phyloP scores from a whole-genome alignment of 2,113 vertebrate genomes.

The Sciurus niger region DNA sequence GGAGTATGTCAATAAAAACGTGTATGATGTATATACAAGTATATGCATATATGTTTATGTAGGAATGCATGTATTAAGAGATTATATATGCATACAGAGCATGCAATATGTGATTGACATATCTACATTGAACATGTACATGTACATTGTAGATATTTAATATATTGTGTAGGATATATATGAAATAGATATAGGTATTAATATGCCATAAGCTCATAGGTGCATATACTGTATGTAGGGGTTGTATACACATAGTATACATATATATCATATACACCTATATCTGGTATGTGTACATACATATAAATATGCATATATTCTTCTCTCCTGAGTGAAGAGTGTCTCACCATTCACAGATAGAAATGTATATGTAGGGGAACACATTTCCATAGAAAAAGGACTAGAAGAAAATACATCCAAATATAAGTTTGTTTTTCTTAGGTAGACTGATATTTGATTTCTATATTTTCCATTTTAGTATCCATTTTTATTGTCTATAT shows the following conservation, averaged over 20 bases:
- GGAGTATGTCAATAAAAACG: background rate
- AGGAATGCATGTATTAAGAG: background rate
- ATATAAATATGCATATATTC: background rate
- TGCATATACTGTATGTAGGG: background rate
- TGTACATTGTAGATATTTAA: background rate
- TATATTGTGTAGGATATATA: background rate
- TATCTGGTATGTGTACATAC: background rate
- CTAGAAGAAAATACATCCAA: background rate
- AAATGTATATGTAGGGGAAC: background rate
- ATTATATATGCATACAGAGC: background rate
- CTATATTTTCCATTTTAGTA: background rate
- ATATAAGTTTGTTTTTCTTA: background rate
- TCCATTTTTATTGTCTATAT: background rate
- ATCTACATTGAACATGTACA: background rate
- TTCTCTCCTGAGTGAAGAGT: slow-evolving; percentile 10
- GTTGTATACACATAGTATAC: background rate
- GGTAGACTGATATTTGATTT: background rate
- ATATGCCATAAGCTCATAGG: background rate
- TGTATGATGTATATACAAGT: no score
- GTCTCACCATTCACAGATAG: background rate
- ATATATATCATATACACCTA: background rate
- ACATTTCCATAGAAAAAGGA: background rate
- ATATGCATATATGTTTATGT: no score
- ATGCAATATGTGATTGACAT: background rate
- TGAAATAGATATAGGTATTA: background rate